Conservation (phyloP, 2,888 invertebrate genomes). For the Nomada ferruginata region DNA sequence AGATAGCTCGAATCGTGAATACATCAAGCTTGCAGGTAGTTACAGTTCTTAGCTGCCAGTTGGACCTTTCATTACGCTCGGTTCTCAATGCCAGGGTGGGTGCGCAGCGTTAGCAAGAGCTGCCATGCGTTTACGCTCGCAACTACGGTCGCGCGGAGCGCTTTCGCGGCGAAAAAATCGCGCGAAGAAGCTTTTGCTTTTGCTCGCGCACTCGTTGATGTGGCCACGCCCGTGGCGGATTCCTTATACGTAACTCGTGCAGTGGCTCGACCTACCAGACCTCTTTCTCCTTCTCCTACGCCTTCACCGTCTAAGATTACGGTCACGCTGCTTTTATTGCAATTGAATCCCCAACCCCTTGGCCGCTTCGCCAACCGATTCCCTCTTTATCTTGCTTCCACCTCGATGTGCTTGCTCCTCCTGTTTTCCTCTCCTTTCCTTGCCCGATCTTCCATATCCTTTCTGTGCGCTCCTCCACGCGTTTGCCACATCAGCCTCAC, state of each 20-base stretch:
- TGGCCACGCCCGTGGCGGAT: conserved; percentile 84
- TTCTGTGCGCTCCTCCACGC: conserved; percentile 59
- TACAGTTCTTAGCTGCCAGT: conserved; percentile 19
- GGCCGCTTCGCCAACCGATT: conserved; percentile 38
- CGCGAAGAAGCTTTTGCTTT: conserved; percentile 75
- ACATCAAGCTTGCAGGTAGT: conserved; percentile 52
- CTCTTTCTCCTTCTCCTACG: conserved; percentile 77
- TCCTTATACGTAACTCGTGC: conserved; percentile 84
- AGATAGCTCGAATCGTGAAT: conserved; percentile 48
- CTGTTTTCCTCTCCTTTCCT: conserved; percentile 49
- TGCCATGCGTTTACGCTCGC: conserved; percentile 27
- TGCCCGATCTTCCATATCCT: conserved; percentile 48
- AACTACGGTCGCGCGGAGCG: conserved; percentile 21
- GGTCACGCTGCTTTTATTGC: conserved; percentile 82
- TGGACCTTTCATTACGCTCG: conserved; percentile 66
- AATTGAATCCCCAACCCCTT: conserved; percentile 79
- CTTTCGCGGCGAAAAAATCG: conserved; percentile 66
- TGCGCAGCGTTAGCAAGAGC: conserved; percentile 12
- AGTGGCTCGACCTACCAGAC: conserved; percentile 84
- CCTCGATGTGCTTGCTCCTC: conserved; percentile 21
- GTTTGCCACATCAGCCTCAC: conserved; percentile 50
- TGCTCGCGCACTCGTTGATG: conserved; percentile 79
- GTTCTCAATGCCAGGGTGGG: conserved; percentile 64
- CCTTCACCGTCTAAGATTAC: conserved; percentile 78
- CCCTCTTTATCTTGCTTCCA: conserved; percentile 44